Percentiles rank a stretch among this genome's conserved stretches.
phyloP scores from a whole-genome alignment of 2,888 invertebrate genomes.

The Calephelis perditalis region DNA sequence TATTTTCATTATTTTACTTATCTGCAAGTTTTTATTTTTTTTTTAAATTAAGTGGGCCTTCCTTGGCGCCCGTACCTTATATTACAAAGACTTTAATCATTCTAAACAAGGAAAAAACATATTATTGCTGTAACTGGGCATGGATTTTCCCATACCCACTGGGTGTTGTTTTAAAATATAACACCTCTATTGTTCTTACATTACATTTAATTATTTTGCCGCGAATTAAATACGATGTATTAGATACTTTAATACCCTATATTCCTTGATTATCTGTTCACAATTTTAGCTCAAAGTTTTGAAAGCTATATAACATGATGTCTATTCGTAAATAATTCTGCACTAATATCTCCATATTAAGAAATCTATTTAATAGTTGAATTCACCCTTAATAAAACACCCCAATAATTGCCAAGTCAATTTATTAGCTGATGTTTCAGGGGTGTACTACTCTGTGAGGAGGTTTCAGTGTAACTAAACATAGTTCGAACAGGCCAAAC shows the following conservation, averaged over 20 bases:
- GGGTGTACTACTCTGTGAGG: too few species aligned
- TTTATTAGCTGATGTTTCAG: too few species aligned
- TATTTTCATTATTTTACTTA: too few species aligned
- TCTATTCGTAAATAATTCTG: conserved; percentile 17
- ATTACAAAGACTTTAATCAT: neutral
- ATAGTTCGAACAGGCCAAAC: too few species aligned
- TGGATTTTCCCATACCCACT: neutral
- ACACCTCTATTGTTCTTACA: conserved; percentile 5
- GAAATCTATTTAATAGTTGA: neutral
- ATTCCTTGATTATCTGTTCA: conserved; percentile 15
- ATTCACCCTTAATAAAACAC: conserved; percentile 16
- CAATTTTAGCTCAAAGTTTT: conserved; percentile 14
- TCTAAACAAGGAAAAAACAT: conserved; percentile 4
- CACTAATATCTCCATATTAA: conserved; percentile 17
- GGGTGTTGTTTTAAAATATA: neutral
- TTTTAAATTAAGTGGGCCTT: too few species aligned
- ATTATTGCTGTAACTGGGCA: neutral
- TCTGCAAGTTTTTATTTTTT: too few species aligned
- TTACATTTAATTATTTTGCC: conserved; percentile 15
- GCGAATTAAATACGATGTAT: conserved; percentile 12
- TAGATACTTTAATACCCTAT: conserved; percentile 13
- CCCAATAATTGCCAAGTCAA: conserved; percentile 6
- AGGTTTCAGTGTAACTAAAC: too few species aligned
- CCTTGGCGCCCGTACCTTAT: too few species aligned
- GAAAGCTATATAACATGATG: conserved; percentile 20